These are phyloP conservation scores for Caenorhabditis zanzibari DNA, from an alignment of 2,888 invertebrate species.

Conservation along the genomic window DNA sequence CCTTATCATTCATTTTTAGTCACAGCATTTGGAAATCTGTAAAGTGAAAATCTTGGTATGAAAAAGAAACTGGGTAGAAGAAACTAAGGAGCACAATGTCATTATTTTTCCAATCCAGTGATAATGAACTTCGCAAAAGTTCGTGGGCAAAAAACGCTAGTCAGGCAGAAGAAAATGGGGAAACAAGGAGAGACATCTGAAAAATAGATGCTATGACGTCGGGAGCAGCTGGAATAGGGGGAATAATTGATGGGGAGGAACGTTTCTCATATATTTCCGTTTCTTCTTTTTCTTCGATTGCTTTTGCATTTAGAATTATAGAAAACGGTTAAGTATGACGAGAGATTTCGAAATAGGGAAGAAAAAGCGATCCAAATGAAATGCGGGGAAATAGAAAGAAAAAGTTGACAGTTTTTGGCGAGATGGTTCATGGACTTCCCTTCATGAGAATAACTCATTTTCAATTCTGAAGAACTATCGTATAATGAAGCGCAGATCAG, in stretches of 20 bases:
- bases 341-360: not conserved
- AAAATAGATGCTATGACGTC: constrained; percentile 18
- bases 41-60: constrained; percentile 1
- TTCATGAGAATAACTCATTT: not conserved
- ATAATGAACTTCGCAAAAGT: constrained; percentile 1
- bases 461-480: too few species aligned
- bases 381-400: not conserved
- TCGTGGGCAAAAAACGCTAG: not conserved
- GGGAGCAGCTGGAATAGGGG: not conserved
- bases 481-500: not conserved
- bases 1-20: constrained; percentile 79
- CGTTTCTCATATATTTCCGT: not conserved
- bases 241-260: constrained; percentile 24
- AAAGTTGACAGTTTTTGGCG: not conserved
- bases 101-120: constrained; percentile 2
- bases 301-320: not conserved
- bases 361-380: not conserved
- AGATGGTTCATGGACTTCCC: too few species aligned
- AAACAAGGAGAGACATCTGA: not conserved
- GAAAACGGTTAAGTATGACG: not conserved
- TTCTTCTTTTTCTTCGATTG: not conserved
- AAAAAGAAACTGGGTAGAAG: not conserved
- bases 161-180: not conserved
- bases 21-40: constrained; percentile 22
- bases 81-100: not conserved